Conservation (phyloP, 2,797 vertebrate genomes). For the Myotis myotis region DNA sequence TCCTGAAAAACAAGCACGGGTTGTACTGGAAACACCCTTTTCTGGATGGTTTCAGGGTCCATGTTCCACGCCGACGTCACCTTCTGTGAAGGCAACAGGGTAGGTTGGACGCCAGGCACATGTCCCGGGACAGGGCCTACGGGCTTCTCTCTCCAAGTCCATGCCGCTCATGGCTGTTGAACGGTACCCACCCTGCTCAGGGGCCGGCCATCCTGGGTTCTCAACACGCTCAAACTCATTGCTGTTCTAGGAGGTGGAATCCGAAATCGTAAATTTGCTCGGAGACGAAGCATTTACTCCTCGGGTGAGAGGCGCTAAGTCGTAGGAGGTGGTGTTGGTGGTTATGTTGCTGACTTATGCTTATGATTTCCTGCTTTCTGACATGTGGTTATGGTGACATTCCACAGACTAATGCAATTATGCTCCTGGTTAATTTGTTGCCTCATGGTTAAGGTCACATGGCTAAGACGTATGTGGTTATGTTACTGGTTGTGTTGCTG, state of each 20-base stretch:
- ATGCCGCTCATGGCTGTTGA: accelerated
- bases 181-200: accelerated
- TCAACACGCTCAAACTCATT: not conserved
- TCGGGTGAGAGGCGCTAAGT: no score
- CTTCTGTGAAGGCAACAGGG: not conserved
- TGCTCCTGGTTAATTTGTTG: not conserved
- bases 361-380: not conserved
- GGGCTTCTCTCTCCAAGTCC: not conserved
- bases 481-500: not conserved
- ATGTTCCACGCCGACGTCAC: accelerated
- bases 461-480: no score
- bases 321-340: not conserved
- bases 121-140: accelerated
- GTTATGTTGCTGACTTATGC: not conserved
- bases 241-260: not conserved
- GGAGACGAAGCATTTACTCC: no score
- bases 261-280: not conserved
- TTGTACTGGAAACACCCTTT: not conserved
- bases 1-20: not conserved
- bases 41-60: not conserved
- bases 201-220: not conserved
- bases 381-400: not conserved
- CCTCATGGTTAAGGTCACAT: not conserved
- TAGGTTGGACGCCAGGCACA: not conserved
- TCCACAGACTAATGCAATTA: not conserved